phyloP scores from a whole-genome alignment of 2,113 vertebrate genomes.

The Gnathochromis pfefferi region DNA sequence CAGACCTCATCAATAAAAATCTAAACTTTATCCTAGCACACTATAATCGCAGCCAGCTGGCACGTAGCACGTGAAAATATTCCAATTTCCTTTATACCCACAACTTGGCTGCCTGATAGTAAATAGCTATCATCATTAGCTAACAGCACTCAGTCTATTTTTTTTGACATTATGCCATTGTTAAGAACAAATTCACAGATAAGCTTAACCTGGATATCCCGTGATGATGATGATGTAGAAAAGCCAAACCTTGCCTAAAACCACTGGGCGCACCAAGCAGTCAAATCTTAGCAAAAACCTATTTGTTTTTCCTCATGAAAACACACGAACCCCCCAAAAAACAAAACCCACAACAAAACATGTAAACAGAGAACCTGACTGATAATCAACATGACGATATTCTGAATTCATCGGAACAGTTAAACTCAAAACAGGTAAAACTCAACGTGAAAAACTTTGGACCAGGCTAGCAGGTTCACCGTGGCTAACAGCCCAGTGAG shows the following conservation, averaged over 20 bases:
- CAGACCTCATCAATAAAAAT: slow-evolving; percentile 37
- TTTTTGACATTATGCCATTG: slow-evolving; percentile 44
- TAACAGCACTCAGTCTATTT: slow-evolving; percentile 46
- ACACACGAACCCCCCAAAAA: neutral
- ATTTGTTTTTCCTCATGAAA: neutral
- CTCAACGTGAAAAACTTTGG: slow-evolving; percentile 52
- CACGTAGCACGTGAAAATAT: slow-evolving; percentile 60
- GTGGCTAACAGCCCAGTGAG: slow-evolving; percentile 27
- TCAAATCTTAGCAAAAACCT: slow-evolving; percentile 35
- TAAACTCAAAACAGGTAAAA: slow-evolving; percentile 1
- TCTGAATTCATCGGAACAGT: slow-evolving; percentile 43
- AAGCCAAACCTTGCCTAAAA: slow-evolving; percentile 42
- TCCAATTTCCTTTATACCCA: slow-evolving; percentile 25
- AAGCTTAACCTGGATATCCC: slow-evolving; percentile 63
- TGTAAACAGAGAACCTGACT: slow-evolving; percentile 72
- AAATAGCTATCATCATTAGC: slow-evolving; percentile 35
- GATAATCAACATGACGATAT: slow-evolving; percentile 56
- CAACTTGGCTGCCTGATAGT: slow-evolving; percentile 45
- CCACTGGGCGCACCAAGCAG: slow-evolving; percentile 25
- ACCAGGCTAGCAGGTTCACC: slow-evolving; percentile 46
- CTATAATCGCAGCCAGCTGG: slow-evolving; percentile 60
- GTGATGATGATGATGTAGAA: slow-evolving; percentile 45
- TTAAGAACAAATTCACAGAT: slow-evolving; percentile 58
- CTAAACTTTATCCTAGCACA: slow-evolving; percentile 44
- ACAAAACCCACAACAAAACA: slow-evolving; percentile 35